A percentile compares a stretch with the other conserved stretches of the same genome.
Evolutionary conservation across 2,888 invertebrate genomes (phyloP).

Genomic region (Acrobasis suavella): DNA sequence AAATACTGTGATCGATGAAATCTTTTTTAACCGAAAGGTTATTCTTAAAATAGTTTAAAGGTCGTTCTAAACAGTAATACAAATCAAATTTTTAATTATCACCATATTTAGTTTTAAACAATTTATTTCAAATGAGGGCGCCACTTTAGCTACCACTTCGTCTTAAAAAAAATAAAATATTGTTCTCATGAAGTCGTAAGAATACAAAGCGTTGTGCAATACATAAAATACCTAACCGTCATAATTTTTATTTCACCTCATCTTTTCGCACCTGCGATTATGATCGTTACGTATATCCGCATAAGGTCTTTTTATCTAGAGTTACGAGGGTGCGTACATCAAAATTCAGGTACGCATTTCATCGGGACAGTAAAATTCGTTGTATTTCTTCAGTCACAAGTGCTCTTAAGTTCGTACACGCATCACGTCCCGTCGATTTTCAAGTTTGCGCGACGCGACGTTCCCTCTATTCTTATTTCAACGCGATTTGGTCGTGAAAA

Average conservation of each 20-base stretch:
- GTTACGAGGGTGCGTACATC: constrained; percentile 13
- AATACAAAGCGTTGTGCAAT: constrained; percentile 17
- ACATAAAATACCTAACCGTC: constrained; percentile 30
- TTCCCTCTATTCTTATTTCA: constrained; percentile 55
- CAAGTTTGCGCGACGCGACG: constrained; percentile 56
- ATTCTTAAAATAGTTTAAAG: no score
- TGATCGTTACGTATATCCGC: neutral
- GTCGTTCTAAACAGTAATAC: no score
- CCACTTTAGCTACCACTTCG: no score
- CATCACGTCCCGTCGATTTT: constrained; percentile 64
- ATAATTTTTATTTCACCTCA: constrained; percentile 25
- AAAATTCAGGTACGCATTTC: constrained; percentile 26
- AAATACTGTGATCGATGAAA: no score
- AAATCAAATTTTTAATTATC: no score
- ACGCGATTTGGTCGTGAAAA: constrained; percentile 44
- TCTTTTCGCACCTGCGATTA: neutral
- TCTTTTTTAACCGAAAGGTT: no score
- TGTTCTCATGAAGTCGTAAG: neutral
- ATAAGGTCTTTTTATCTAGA: constrained; percentile 25
- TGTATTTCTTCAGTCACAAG: constrained; percentile 16
- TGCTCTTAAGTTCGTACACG: constrained; percentile 32
- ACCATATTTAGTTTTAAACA: no score
- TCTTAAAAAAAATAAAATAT: no score
- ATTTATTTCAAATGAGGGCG: no score
- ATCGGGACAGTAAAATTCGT: constrained; percentile 24